These are phyloP conservation scores for Decapterus maruadsi DNA, from an alignment of 2,797 vertebrate species.

Conservation along the genomic window DNA sequence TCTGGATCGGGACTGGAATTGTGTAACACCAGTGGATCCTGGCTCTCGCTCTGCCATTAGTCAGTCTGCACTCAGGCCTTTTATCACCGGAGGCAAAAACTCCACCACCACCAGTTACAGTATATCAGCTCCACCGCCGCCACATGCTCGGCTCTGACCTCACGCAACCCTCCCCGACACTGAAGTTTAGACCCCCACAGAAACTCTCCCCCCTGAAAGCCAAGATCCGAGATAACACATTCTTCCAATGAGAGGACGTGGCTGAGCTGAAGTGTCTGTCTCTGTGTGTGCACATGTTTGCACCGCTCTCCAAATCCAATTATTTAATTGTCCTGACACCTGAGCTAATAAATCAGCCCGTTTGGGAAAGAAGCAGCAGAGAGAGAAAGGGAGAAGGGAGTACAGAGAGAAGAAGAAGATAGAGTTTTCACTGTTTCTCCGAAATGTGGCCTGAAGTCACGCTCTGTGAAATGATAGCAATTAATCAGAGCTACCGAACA, in stretches of 20 bases:
- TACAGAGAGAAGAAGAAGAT: conserved; percentile 39
- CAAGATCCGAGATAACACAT: conserved; percentile 78
- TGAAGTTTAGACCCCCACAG: conserved; percentile 46
- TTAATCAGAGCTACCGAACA: conserved; percentile 83
- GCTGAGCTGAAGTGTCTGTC: conserved; percentile 45
- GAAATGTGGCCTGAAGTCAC: conserved; percentile 76
- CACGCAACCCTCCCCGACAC: conserved; percentile 27
- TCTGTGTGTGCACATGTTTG: conserved; percentile 54
- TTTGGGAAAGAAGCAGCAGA: conserved; percentile 42
- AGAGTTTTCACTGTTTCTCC: conserved; percentile 63
- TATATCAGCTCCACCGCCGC: conserved; percentile 30
- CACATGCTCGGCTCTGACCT: conserved; percentile 41
- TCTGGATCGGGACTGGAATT: conserved; percentile 27
- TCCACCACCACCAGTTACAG: conserved; percentile 5
- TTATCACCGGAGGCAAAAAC: conserved; percentile 57
- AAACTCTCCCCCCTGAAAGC: conserved; percentile 26
- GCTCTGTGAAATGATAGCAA: conserved; percentile 77
- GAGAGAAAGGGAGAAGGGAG: conserved; percentile 20
- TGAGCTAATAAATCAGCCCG: conserved; percentile 75
- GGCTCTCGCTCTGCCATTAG: conserved; percentile 64
- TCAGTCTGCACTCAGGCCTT: conserved; percentile 64
- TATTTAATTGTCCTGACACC: conserved; percentile 73
- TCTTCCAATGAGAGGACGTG: conserved; percentile 77
- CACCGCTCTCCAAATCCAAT: conserved; percentile 70
- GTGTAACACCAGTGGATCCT: conserved; percentile 59